Evolutionary conservation across 2,797 vertebrate species (phyloP).

Genomic region (Alauda arvensis): DNA sequence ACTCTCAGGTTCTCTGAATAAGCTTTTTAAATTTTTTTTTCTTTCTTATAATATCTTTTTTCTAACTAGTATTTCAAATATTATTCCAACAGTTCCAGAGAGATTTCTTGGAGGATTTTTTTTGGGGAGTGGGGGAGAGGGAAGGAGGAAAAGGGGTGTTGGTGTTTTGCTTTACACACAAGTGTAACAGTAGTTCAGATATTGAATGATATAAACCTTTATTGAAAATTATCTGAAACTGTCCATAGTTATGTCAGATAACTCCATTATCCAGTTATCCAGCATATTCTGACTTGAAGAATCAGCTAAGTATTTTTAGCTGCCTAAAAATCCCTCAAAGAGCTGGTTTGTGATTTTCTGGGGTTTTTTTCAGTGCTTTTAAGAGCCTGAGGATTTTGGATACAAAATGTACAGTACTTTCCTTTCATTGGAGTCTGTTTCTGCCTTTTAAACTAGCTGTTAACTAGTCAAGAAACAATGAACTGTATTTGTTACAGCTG

Average conservation of each 20-base stretch:
- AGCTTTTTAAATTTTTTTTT: background rate
- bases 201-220: background rate
- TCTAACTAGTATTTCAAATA: background rate
- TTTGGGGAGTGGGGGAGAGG: accelerated
- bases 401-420: background rate
- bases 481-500: slow-evolving; percentile 54
- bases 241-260: background rate
- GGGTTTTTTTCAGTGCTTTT: background rate
- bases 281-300: background rate
- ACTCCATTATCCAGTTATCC: background rate
- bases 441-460: slow-evolving; percentile 41
- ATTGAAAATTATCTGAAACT: background rate
- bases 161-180: background rate
- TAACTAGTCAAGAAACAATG: slow-evolving; percentile 51
- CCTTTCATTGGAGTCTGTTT: slow-evolving; percentile 3
- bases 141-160: accelerated
- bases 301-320: background rate
- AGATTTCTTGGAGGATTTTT: background rate
- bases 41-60: background rate
- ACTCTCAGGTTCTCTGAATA: background rate
- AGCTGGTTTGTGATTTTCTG: background rate
- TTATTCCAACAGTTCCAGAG: background rate
- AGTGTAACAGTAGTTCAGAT: background rate
- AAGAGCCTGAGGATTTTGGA: background rate
- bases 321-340: background rate